A percentile compares a stretch with the other conserved stretches of the same genome.
phyloP scores from a whole-genome alignment of 2,113 vertebrate species.

The Acrocephalus kingi region DNA sequence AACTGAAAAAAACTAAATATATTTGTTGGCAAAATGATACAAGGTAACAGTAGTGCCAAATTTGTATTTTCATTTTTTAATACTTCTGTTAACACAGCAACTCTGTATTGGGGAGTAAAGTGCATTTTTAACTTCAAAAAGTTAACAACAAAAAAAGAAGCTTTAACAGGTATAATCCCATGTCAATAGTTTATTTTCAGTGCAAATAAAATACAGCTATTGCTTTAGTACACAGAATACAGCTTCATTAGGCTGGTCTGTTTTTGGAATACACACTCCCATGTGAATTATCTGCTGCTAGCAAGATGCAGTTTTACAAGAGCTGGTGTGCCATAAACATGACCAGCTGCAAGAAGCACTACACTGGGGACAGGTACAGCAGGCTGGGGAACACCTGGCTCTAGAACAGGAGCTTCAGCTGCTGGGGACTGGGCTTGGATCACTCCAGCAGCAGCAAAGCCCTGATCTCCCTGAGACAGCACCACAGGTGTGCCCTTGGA shows the following conservation, averaged over 20 bases:
- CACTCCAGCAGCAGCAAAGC: neutral
- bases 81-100: neutral
- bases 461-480: neutral
- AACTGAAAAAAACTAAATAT: neutral
- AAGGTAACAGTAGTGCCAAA: neutral
- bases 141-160: neutral
- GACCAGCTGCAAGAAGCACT: neutral
- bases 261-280: neutral
- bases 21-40: neutral
- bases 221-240: slow-evolving; percentile 40
- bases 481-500: neutral
- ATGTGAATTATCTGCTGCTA: neutral
- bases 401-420: neutral
- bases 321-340: rapidly evolving
- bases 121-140: neutral
- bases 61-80: neutral
- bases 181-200: slow-evolving; percentile 57
- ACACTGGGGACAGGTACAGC: neutral
- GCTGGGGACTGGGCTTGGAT: neutral
- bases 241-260: slow-evolving; percentile 1
- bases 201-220: slow-evolving; percentile 44
- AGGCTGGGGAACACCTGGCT: neutral
- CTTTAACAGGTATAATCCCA: slow-evolving; percentile 46
- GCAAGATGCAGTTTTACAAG: neutral
- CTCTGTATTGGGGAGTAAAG: neutral